Evolutionary conservation across 1,140 invertebrate genomes (phyloP), one percentile per base, ranked within the genome.

Genomic region (Bradynema listronoti): DNA sequence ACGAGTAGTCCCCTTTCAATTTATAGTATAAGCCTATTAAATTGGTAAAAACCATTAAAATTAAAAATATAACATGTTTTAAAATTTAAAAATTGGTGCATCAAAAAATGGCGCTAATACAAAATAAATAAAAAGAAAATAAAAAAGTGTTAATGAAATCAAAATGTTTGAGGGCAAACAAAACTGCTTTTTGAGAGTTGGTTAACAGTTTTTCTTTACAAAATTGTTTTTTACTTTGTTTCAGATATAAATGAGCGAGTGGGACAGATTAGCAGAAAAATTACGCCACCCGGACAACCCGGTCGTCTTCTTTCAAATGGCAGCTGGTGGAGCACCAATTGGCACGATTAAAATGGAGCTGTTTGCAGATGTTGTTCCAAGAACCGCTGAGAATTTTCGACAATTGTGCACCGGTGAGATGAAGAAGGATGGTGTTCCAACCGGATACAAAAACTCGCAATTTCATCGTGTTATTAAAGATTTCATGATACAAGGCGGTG

Each of bases 401-500:
- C 89, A 96, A 78, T 88, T 99, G 77, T 99, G 95, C 78, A 98
- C 94, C 0, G 95, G 95, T 25, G 94, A 99, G 82, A 83, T 82
- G 64, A 83, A 82, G 66, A 82, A 81, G 70, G 93, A 97, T 76
- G 89, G 88, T 24, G 89, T 97, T n/a, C 91, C 92, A 0, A 84
- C 93, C 27, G 91, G 93, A 29, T 99, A 88, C 77, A 98, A 98
- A 82, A 89, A 90, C 64, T 88, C 87, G 30, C 87, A 87, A 77
- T 99, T 99, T 81, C 95, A 99, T 80, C 83, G 94, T 80, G 91
- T 99, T 27, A 54, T 71, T 42, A 34, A 58, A 47, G 92, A 85
- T 73, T 85, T 86, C 69, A 97, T 98, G 92, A 91, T 97, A 69
- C 92, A 97, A 85, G 93, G 93, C 56, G 94, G 94, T 19, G 94